Percentiles rank a stretch among this genome's conserved stretches.
phyloP scores from a whole-genome alignment of 2,888 invertebrate genomes.

The Cremastinae sp. region DNA sequence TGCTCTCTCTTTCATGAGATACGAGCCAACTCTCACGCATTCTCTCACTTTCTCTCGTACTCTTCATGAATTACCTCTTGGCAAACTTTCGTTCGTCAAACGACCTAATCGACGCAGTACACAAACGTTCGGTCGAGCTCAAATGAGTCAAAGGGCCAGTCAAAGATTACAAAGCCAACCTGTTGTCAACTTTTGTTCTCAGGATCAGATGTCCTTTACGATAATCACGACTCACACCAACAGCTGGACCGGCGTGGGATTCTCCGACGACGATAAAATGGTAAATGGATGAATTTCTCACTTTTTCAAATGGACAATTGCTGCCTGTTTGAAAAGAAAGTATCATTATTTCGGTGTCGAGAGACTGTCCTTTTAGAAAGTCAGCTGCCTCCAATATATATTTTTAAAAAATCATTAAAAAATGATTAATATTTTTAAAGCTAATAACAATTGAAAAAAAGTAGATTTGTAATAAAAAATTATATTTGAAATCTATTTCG shows the following conservation, averaged over 20 bases:
- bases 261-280: conserved; percentile 92
- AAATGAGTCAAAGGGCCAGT: neutral
- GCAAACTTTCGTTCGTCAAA: conserved; percentile 63
- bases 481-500: too few species aligned
- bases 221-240: conserved; percentile 89
- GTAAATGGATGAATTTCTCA: conserved; percentile 79
- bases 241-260: conserved; percentile 95
- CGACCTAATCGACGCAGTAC: conserved; percentile 46
- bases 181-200: conserved; percentile 38
- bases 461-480: too few species aligned
- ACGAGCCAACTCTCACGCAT: neutral
- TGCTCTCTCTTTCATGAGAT: conserved; percentile 57
- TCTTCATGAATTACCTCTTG: conserved; percentile 79
- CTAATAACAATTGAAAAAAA: too few species aligned
- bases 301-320: neutral
- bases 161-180: conserved; percentile 1
- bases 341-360: neutral
- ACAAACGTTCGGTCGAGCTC: neutral
- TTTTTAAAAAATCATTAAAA: conserved; percentile 6
- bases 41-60: conserved; percentile 25
- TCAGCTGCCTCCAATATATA: too few species aligned
- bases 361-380: neutral
- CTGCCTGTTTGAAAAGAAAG: neutral
- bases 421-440: neutral
- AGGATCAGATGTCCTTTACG: conserved; percentile 90